Conservation (phyloP, 2,888 invertebrate genomes). For the Parnassius apollo region DNA sequence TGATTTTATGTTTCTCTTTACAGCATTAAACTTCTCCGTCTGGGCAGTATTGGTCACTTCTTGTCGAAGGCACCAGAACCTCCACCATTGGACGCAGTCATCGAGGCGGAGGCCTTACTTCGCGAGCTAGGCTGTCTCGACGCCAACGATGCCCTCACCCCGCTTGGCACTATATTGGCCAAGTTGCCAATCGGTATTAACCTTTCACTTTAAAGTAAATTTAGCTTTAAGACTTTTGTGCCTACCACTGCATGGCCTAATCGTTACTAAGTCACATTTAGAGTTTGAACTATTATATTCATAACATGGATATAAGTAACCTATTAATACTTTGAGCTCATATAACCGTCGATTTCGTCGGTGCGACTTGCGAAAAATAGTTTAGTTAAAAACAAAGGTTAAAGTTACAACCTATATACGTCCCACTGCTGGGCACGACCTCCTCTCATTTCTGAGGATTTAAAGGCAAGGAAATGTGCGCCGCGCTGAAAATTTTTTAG, state of each 20-base stretch:
- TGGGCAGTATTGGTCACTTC: conserved; percentile 97
- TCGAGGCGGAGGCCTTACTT: conserved; percentile 94
- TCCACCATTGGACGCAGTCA: conserved; percentile 98
- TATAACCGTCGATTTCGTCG: too few species aligned
- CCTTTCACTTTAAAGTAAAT: not conserved
- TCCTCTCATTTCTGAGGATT: too few species aligned
- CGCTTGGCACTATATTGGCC: conserved; percentile 95
- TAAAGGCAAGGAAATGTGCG: too few species aligned
- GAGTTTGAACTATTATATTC: not conserved
- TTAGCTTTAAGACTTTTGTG: not conserved
- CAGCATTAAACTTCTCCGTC: conserved; percentile 86
- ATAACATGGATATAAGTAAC: too few species aligned
- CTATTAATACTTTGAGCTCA: too few species aligned
- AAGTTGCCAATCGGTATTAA: conserved; percentile 89
- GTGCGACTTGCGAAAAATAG: too few species aligned
- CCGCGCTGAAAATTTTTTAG: too few species aligned
- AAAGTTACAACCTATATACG: too few species aligned
- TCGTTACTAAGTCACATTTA: not conserved
- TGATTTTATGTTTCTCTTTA: not conserved
- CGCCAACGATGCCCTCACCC: conserved; percentile 91
- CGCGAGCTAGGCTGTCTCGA: conserved; percentile 96
- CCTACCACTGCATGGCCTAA: not conserved
- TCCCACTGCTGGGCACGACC: too few species aligned
- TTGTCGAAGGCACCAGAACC: conserved; percentile 97
- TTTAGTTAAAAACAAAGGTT: too few species aligned